A percentile compares a stretch with the other conserved stretches of the same genome.
phyloP scores from a whole-genome alignment of 2,113 vertebrate genomes.

The Urocolius indicus region DNA sequence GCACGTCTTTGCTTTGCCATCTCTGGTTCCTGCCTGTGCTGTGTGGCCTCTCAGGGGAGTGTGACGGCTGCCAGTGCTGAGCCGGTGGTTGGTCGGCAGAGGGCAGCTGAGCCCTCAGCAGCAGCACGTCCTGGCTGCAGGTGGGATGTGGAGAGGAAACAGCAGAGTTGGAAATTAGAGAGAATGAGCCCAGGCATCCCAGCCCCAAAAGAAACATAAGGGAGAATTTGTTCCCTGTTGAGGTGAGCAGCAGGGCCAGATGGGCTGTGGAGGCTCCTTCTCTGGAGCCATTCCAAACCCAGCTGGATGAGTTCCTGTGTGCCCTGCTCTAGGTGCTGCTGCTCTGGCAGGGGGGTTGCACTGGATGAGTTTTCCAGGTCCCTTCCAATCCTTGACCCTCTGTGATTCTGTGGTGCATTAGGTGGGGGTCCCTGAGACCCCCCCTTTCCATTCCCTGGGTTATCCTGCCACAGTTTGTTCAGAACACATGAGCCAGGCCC shows the following conservation, averaged over 20 bases:
- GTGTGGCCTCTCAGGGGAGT: neutral
- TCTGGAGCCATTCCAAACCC: too few species aligned
- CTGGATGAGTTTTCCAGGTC: too few species aligned
- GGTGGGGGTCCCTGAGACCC: neutral
- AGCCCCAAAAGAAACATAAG: neutral
- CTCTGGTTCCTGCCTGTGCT: neutral
- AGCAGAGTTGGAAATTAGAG: neutral
- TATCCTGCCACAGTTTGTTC: neutral
- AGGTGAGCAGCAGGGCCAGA: too few species aligned
- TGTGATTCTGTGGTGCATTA: neutral
- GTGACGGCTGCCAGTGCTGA: neutral
- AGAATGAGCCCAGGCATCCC: neutral
- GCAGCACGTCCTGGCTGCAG: neutral
- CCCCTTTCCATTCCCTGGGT: neutral
- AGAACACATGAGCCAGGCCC: accelerated
- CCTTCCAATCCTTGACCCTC: too few species aligned
- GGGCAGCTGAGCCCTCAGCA: neutral
- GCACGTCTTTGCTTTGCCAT: neutral
- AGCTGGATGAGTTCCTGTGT: too few species aligned
- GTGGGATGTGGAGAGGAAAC: neutral
- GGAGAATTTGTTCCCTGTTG: too few species aligned
- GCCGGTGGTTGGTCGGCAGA: neutral
- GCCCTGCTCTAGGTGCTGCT: too few species aligned
- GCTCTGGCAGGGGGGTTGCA: too few species aligned
- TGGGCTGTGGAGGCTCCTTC: too few species aligned